Percentiles rank a stretch among this genome's conserved stretches.
These are phyloP conservation scores for Hexactinellida sp. DNA, from an alignment of 37 sponge, comb jelly and placozoan genomes.

Conservation along the genomic window DNA sequence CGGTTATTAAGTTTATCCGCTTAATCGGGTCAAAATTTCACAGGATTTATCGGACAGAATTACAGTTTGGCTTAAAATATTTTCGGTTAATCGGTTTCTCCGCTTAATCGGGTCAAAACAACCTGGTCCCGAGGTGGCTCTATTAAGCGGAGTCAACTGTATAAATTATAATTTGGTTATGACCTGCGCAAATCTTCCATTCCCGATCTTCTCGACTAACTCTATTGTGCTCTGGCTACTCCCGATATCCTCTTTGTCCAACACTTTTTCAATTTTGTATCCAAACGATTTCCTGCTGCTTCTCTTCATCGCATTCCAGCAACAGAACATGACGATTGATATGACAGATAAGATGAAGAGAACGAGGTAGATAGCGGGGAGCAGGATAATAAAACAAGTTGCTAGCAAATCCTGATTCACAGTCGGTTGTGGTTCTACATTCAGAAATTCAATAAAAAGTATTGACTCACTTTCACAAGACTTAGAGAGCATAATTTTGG, in stretches of 20 bases:
- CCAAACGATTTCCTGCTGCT: background rate
- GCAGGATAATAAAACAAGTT: background rate
- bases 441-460: no score
- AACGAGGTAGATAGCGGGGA: background rate
- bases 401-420: background rate
- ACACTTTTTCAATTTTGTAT: background rate
- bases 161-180: no score
- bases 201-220: conserved; percentile 26
- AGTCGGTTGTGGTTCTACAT: background rate
- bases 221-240: background rate
- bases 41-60: no score
- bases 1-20: no score
- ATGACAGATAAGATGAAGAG: background rate
- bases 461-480: no score
- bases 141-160: no score
- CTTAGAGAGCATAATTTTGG: no score
- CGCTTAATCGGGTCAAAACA: no score
- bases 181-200: conserved; percentile 28
- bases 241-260: background rate
- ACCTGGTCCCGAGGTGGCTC: no score
- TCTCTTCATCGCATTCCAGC: background rate
- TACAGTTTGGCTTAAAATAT: no score
- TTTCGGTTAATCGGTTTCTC: no score
- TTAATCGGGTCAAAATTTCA: no score
- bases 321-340: background rate